Percentiles rank a stretch among this genome's conserved stretches.
phyloP scores from a whole-genome alignment of 2,113 vertebrate genomes.

The Phalacrocorax carbo region DNA sequence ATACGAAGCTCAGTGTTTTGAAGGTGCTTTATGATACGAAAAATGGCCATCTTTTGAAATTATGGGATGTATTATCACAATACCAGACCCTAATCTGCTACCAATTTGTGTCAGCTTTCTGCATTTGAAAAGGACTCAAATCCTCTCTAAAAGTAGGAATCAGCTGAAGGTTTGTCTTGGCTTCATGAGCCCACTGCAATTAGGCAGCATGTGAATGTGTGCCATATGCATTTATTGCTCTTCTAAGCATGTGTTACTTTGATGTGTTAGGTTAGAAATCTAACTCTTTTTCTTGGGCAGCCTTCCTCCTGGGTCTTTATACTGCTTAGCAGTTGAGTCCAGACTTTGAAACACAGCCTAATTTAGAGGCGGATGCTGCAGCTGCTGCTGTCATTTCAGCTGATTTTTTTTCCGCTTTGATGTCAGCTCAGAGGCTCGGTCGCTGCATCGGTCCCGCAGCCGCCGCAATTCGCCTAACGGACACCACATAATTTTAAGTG shows the following conservation, averaged over 20 bases:
- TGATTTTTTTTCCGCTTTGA: constrained; percentile 87
- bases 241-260: constrained; percentile 87
- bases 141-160: constrained; percentile 73
- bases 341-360: constrained; percentile 90
- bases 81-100: constrained; percentile 75
- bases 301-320: constrained; percentile 94
- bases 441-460: constrained; percentile 76
- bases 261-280: constrained; percentile 84
- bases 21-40: constrained; percentile 55
- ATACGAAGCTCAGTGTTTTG: constrained; percentile 65
- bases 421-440: constrained; percentile 84
- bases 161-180: constrained; percentile 76
- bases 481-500: constrained; percentile 56
- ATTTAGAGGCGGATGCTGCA: constrained; percentile 90
- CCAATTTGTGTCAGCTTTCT: constrained; percentile 78
- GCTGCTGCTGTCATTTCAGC: constrained; percentile 92
- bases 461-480: constrained; percentile 59
- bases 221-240: constrained; percentile 83
- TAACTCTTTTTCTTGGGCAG: constrained; percentile 83
- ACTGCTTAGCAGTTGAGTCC: constrained; percentile 90
- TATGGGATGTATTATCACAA: constrained; percentile 67
- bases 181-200: constrained; percentile 79
- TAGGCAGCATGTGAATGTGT: constrained; percentile 80
- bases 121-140: constrained; percentile 67
- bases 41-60: constrained; percentile 72